Base-by-base conservation (phyloP, 2,113 vertebrate genomes). In the Melozone crissalis region DNA sequence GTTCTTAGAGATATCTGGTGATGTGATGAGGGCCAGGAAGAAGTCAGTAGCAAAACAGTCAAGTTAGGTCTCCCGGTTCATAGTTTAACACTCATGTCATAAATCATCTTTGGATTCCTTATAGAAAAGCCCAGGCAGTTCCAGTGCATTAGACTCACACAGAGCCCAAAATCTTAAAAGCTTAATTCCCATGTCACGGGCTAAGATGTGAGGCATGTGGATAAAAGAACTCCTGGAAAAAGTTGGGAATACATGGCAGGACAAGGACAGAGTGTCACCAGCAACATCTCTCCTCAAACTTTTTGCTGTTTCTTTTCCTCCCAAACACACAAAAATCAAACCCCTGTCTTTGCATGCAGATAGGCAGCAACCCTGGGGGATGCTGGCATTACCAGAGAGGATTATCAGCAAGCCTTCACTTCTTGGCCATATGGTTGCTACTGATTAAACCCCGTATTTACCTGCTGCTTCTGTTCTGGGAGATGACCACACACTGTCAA, bases 381-480 rank as follows among this genome's bases (percentile, higher is more conserved):
- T 5, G 15, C 1, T 77, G 52, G 12, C 11, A 80, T 21, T 41
- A 52, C 21, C 51, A 73, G 55, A 9, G 49, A 71, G 44, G n/a
- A 75, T n/a, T 90, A 65, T 33, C 49, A 65, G 12, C n/a, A 89
- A 72, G 65, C 33, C 71, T 54, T 81, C 51, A 77, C 54, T 59
- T 33, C n/a, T 88, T 51, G 5, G 7, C 65, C 35, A 24, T 33
- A 26, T 3, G 18, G 37, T 12, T 35, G 21, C 65, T 84, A 23
- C 58, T 61, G 57, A 80, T 72, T 78, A 90, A 77, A 86, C 49
- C 37, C 18, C 6, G 18, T 30, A 9, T 59, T 43, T 59, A 81
- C 57, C 68, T 81, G 76, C 68, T 83, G 35, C 83, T 88, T n/a
- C 79, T 74, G 33, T 13, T 86, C 76, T 57, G 76, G 80, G 51